Evolutionary conservation across 2,113 vertebrate species (phyloP).

Genomic region (Echinops telfairi): DNA sequence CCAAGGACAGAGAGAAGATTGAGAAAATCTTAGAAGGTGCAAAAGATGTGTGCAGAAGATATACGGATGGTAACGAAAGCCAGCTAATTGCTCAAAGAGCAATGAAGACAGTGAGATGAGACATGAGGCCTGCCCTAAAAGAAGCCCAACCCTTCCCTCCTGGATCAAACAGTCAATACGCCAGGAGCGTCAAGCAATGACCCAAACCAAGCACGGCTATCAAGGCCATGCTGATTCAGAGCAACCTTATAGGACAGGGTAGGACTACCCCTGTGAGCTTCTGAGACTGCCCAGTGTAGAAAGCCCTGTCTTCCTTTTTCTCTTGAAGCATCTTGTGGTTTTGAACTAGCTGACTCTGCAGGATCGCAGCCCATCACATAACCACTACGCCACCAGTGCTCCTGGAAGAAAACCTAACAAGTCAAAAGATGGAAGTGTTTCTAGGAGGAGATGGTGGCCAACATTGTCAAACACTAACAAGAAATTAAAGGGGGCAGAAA

Average conservation of each 20-base stretch:
- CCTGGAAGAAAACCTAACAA: not conserved
- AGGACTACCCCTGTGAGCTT: too few relatives aligned
- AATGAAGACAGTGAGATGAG: not conserved
- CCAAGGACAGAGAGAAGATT: not conserved
- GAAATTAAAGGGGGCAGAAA: not conserved
- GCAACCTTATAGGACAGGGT: too few relatives aligned
- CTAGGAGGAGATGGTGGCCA: not conserved
- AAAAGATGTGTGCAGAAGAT: not conserved
- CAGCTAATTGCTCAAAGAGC: not conserved
- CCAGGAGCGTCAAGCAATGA: not conserved
- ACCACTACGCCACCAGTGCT: too few relatives aligned
- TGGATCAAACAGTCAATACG: not conserved
- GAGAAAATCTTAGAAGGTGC: not conserved
- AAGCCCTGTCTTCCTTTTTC: too few relatives aligned
- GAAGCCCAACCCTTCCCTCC: not conserved
- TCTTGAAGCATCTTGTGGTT: too few relatives aligned
- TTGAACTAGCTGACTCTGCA: too few relatives aligned
- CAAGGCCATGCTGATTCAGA: too few relatives aligned
- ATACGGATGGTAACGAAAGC: not conserved
- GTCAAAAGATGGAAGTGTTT: not conserved
- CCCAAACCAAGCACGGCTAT: too few relatives aligned
- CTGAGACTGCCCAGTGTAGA: too few relatives aligned
- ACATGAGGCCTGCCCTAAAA: not conserved
- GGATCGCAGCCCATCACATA: too few relatives aligned
- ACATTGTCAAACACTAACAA: not conserved